A percentile compares a stretch with the other conserved stretches of the same genome.
These are phyloP conservation scores for Liopterus haemorrhoidalis DNA, from an alignment of 2,888 invertebrate species.

Conservation along the genomic window DNA sequence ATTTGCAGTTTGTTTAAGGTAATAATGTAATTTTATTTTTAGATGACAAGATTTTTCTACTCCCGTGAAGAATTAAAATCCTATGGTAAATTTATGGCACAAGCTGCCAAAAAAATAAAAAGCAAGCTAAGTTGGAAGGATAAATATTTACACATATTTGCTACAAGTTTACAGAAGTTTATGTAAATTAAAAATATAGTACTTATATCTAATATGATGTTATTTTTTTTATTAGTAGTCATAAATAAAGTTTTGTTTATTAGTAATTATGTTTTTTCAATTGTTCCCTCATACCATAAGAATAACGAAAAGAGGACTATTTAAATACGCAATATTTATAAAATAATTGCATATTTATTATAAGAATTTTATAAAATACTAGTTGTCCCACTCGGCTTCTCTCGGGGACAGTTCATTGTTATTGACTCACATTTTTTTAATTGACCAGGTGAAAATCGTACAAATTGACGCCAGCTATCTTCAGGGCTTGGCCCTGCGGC, in stretches of 20 bases:
- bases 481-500: too few species aligned
- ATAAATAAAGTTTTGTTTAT: slow-evolving; percentile 3
- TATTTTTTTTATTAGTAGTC: slow-evolving; percentile 5
- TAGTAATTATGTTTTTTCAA: not conserved
- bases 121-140: slow-evolving; percentile 40
- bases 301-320: too few species aligned
- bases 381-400: too few species aligned
- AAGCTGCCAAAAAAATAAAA: slow-evolving; percentile 42
- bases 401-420: too few species aligned
- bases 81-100: slow-evolving; percentile 39
- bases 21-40: slow-evolving; percentile 25
- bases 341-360: too few species aligned
- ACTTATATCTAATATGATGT: slow-evolving; percentile 4
- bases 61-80: slow-evolving; percentile 39
- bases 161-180: slow-evolving; percentile 19
- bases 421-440: too few species aligned
- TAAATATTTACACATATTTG: slow-evolving; percentile 38
- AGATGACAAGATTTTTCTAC: slow-evolving; percentile 43
- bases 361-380: too few species aligned
- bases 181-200: slow-evolving; percentile 12
- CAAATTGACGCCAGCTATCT: too few species aligned
- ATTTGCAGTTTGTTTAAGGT: slow-evolving; percentile 1
- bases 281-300: too few species aligned
- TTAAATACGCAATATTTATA: too few species aligned
- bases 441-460: too few species aligned